These are phyloP conservation scores for Congeria kusceri DNA, from an alignment of 2,888 invertebrate genomes.

Conservation along the genomic window DNA sequence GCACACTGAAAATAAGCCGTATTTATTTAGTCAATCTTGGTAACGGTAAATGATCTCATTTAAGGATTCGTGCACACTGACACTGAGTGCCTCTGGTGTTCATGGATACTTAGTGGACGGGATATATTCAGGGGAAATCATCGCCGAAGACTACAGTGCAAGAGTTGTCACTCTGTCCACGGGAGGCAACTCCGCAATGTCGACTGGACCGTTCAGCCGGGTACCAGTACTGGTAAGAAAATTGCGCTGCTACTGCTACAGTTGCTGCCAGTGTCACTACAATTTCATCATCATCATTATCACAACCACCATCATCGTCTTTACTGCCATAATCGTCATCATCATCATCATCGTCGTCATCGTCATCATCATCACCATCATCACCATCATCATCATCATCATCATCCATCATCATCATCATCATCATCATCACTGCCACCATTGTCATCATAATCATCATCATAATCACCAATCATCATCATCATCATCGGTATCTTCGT, in stretches of 20 bases:
- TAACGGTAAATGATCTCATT: not conserved
- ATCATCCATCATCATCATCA: not conserved
- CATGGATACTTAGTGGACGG: constrained; percentile 21
- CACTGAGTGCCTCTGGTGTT: constrained; percentile 4
- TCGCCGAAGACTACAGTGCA: constrained; percentile 30
- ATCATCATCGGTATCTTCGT: not conserved
- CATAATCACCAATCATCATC: not conserved
- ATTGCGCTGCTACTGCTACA: too few relatives aligned
- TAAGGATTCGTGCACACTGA: constrained; percentile 26
- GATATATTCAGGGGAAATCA: constrained; percentile 20
- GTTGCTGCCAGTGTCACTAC: too few relatives aligned
- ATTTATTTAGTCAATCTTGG: too few relatives aligned
- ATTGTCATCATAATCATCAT: not conserved
- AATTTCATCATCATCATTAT: too few relatives aligned
- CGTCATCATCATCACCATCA: not conserved
- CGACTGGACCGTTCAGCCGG: constrained; percentile 40
- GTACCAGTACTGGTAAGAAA: constrained; percentile 16
- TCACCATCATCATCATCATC: not conserved
- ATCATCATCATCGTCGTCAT: too few relatives aligned
- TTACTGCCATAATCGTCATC: too few relatives aligned
- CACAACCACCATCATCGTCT: too few relatives aligned
- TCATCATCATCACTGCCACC: not conserved
- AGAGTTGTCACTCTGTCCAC: constrained; percentile 5
- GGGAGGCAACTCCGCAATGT: constrained; percentile 1
- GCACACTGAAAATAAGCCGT: too few relatives aligned